A percentile compares a stretch with the other conserved stretches of the same genome.
phyloP scores from a whole-genome alignment of 2,113 vertebrate species.

The Leptosomus discolor region DNA sequence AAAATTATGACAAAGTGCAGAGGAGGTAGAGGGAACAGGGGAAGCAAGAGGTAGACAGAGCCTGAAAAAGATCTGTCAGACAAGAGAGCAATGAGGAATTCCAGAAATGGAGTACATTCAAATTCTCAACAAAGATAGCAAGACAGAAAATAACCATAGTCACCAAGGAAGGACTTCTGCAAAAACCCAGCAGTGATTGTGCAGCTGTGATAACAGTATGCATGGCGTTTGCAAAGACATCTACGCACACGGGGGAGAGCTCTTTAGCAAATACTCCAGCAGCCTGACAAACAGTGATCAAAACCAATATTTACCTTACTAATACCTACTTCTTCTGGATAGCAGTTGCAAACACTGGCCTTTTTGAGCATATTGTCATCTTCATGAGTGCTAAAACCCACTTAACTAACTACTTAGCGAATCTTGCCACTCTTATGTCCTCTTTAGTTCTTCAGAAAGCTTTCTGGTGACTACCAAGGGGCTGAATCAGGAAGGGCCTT shows the following conservation, averaged over 20 bases:
- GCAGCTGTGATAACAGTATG: constrained; percentile 40
- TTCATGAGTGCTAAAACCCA: not conserved
- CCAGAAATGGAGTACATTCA: constrained; percentile 1
- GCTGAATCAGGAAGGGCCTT: not conserved
- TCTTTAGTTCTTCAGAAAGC: not conserved
- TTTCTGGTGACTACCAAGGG: not conserved
- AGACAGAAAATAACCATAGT: not conserved
- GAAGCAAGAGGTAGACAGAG: not conserved
- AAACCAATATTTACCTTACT: not conserved
- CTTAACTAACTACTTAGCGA: not conserved
- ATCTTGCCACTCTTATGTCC: not conserved
- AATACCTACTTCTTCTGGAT: not conserved
- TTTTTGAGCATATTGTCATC: not conserved
- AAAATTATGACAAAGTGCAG: not conserved
- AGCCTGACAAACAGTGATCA: not conserved
- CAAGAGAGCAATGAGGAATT: not conserved
- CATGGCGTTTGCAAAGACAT: not conserved
- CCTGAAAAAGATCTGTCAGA: not conserved
- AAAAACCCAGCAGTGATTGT: not conserved
- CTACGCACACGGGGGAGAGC: not conserved
- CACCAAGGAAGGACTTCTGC: not conserved
- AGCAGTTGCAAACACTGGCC: not conserved
- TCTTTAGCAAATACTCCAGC: not conserved
- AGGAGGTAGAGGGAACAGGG: not conserved
- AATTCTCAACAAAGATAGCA: constrained; percentile 37